Conservation (phyloP, 2,797 vertebrate genomes). For the Gouania willdenowi region DNA sequence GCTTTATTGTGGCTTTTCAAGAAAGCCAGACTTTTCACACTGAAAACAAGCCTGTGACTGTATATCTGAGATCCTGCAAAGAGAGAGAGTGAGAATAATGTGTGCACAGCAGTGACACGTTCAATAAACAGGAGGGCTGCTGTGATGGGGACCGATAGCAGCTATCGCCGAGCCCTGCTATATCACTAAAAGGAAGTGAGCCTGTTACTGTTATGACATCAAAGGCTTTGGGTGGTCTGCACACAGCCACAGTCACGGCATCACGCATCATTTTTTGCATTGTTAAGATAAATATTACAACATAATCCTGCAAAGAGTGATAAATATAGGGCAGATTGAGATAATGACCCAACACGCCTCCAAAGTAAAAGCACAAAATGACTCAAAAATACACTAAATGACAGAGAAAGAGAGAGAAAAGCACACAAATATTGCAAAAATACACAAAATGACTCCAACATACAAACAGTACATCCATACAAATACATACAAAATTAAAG, state of each 20-base stretch:
- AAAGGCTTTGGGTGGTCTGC: conserved; percentile 72
- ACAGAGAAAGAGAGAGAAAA: too few species aligned
- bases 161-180: conserved; percentile 26
- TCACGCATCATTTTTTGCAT: too few species aligned
- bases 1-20: conserved; percentile 16
- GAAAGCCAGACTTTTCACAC: conserved; percentile 6
- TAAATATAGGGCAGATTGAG: too few species aligned
- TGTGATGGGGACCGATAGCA: conserved; percentile 50
- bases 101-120: conserved; percentile 44
- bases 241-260: conserved; percentile 16
- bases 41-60: conserved; percentile 6
- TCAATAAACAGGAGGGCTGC: conserved; percentile 47
- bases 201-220: conserved; percentile 70
- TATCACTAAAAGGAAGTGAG: conserved; percentile 64
- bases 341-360: too few species aligned
- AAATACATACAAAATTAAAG: too few species aligned
- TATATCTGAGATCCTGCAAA: conserved; percentile 13
- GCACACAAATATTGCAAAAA: too few species aligned
- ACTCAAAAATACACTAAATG: too few species aligned
- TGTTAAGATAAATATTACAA: too few species aligned
- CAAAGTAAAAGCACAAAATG: too few species aligned
- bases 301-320: too few species aligned
- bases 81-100: conserved; percentile 21
- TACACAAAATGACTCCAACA: too few species aligned
- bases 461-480: too few species aligned